Base-by-base conservation (phyloP, 2,113 vertebrate species). In the Choloepus hoffmanni region DNA sequence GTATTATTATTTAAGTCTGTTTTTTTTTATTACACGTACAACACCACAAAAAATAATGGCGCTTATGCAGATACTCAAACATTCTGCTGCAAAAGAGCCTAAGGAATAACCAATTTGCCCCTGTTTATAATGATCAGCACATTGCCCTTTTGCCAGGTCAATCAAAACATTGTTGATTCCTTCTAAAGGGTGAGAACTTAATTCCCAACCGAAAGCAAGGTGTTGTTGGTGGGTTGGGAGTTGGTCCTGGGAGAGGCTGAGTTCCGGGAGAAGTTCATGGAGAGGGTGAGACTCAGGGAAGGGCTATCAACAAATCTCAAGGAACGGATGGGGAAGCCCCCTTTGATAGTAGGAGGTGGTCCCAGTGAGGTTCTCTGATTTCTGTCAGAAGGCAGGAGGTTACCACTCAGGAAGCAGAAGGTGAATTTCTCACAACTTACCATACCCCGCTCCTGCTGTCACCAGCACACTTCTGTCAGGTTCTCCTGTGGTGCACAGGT, bases 331-430 rank as follows among this genome's bases (percentile, higher is more conserved):
- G 24, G 23, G 30, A 84, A n/a, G 4, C 62, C 33, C 63, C 55
- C 77, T 92, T 95, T 94, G 92, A 95, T 82, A 92, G 70, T 92
- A 55, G 23, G 76, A 95, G 76, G 74, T 70, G 43, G 73, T 74
- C 63, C 70, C 36, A 73, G 40, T 23, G 26, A 92, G 83, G 43
- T 65, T 45, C 95, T 87, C 84, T 40, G 0, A 40, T 94, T 93
- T 96, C 89, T 13, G 78, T 68, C 68, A 16, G 0, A 60, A 81
- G 65, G 68, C 79, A 79, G 23, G 70, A 74, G 73, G 74, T 93
- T 68, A 65, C 68, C 33, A 12, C 21, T 36, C 0, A 0, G 70
- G 87, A 84, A 45, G 43, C 45, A 28, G 23, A 78, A 78, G 24
- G 7, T 74, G 26, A 43, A 45, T 48, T 94, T 86, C 84, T 93